Evolutionary conservation across 2,888 invertebrate genomes (phyloP).

Genomic region (Ichneumoninae sp.): DNA sequence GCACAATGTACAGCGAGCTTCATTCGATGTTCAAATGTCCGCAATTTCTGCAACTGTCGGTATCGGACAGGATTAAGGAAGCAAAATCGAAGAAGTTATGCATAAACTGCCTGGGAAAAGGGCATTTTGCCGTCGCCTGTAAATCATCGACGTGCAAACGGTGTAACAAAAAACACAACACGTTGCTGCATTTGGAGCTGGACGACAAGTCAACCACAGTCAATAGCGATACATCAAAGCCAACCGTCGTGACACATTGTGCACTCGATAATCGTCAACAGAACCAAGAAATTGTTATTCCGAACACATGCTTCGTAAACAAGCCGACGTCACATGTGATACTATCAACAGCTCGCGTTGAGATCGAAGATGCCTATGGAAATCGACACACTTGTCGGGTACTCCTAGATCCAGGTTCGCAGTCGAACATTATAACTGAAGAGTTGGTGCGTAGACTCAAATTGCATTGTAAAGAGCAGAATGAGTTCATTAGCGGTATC

Average conservation of each 20-base stretch:
- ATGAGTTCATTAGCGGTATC: constrained; percentile 48
- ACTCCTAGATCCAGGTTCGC: constrained; percentile 59
- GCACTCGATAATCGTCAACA: neutral
- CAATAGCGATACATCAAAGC: neutral
- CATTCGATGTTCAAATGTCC: constrained; percentile 51
- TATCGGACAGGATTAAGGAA: constrained; percentile 48
- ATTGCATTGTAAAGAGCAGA: constrained; percentile 29
- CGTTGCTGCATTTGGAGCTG: constrained; percentile 48
- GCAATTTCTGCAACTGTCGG: constrained; percentile 36
- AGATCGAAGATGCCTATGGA: constrained; percentile 31
- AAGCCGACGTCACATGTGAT: constrained; percentile 34
- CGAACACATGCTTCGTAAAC: constrained; percentile 15
- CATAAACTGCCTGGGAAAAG: constrained; percentile 67
- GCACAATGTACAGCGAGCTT: constrained; percentile 34
- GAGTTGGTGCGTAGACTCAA: constrained; percentile 36
- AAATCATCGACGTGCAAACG: constrained; percentile 61
- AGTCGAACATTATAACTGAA: constrained; percentile 55
- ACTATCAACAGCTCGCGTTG: constrained; percentile 37
- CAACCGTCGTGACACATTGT: constrained; percentile 2
- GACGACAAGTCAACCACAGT: neutral
- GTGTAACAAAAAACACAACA: constrained; percentile 65
- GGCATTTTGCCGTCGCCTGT: constrained; percentile 60
- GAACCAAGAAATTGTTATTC: too few species aligned
- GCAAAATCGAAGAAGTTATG: constrained; percentile 62
- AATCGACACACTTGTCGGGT: constrained; percentile 38